Percentiles rank a stretch among this genome's conserved stretches.
Conservation (phyloP, 2,797 vertebrate genomes). For the Xiphophorus birchmanni region DNA sequence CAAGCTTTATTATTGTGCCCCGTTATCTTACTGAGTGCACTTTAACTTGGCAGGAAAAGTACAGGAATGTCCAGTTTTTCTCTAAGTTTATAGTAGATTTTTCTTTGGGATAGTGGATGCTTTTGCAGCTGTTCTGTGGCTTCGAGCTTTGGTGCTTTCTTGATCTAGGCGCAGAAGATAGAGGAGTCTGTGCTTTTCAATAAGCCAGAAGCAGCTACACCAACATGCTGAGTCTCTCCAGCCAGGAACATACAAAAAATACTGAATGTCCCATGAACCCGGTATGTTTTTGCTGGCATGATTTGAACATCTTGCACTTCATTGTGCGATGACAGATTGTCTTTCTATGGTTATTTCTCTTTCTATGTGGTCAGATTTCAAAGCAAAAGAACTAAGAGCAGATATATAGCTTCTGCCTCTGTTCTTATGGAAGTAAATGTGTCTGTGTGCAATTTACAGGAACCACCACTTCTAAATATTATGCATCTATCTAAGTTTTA, state of each 20-base stretch:
- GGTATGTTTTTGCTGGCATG: conserved; percentile 4
- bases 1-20: conserved; percentile 48
- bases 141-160: conserved; percentile 15
- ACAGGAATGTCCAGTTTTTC: conserved; percentile 53
- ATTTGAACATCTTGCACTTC: conserved; percentile 18
- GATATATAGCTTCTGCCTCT: not conserved
- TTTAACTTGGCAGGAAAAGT: conserved; percentile 58
- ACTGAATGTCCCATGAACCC: conserved; percentile 19
- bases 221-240: conserved; percentile 6
- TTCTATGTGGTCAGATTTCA: not conserved
- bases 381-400: conserved; percentile 15
- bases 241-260: conserved; percentile 7
- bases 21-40: conserved; percentile 57
- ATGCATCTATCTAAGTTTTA: not conserved
- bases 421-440: conserved; percentile 1
- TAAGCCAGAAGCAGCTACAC: conserved; percentile 13
- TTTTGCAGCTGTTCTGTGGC: conserved; percentile 59
- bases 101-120: conserved; percentile 52
- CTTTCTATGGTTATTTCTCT: conserved; percentile 21
- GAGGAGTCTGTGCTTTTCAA: not conserved
- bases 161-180: conserved; percentile 28
- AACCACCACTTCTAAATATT: not conserved
- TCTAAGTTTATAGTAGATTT: conserved; percentile 38
- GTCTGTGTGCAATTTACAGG: not conserved
- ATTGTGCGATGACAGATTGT: conserved; percentile 31